Conservation (phyloP, 2,113 vertebrate genomes). For the Colaptes auratus region DNA sequence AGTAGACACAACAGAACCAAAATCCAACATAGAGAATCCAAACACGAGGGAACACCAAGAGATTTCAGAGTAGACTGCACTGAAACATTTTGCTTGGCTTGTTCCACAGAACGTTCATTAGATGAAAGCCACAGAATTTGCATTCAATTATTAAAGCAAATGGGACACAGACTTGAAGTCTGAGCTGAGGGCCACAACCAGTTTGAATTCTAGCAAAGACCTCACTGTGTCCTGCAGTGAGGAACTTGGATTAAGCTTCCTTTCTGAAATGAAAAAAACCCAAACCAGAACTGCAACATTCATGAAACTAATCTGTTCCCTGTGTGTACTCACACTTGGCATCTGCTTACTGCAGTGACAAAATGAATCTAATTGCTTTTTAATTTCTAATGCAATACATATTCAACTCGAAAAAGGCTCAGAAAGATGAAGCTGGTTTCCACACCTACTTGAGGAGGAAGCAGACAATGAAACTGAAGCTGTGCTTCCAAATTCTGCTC, state of each 20-base stretch:
- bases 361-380: constrained; percentile 19
- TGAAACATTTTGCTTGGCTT: constrained; percentile 5
- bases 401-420: background rate
- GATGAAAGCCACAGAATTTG: background rate
- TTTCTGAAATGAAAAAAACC: background rate
- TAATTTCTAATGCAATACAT: background rate
- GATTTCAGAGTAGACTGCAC: background rate
- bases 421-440: background rate
- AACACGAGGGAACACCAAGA: background rate
- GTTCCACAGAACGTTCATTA: background rate
- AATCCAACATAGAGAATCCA: background rate
- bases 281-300: background rate
- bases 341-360: background rate
- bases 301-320: background rate
- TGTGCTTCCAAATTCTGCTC: background rate
- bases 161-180: background rate
- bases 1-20: background rate
- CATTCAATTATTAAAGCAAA: constrained; percentile 12
- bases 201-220: background rate
- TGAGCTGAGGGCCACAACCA: background rate
- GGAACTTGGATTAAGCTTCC: background rate
- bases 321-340: background rate
- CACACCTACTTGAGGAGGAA: background rate
- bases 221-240: background rate
- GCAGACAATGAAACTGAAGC: background rate